Base-by-base conservation (phyloP, 2,797 vertebrate species). In the Pagetopsis macropterus region DNA sequence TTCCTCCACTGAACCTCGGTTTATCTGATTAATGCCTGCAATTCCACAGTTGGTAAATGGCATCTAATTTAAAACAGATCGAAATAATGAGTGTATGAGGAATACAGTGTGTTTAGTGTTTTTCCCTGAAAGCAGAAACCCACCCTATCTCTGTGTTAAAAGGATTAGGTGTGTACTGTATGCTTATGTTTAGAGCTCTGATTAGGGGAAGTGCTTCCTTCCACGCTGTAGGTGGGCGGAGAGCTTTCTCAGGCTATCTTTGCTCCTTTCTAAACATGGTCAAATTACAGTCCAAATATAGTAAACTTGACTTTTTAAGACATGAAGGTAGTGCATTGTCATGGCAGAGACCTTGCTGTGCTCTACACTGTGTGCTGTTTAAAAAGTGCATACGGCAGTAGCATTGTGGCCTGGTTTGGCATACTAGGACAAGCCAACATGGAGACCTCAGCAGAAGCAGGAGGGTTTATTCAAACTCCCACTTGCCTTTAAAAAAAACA, bases 381-480 rank as follows among this genome's bases (percentile, higher is more conserved):
- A 4, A 52, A 68, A 55, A 46, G 43, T 27, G 49, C 72, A 78
- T 74, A 78, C 75, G 0, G 40, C 70, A 27, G 46, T 3, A 10
- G 49, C 21, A 57, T 76, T 62, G 66, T 65, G 88, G 77, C 87
- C 89, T 83, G 79, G 66, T 88, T 90, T 81, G 74, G 85, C 78
- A 93, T 87, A 92, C 83, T 89, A 90, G 90, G 88, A 91, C 89
- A 84, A 87, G 84, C 83, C 83, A 74, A 88, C 85, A 84, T 68
- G 83, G 82, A 91, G 90, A 82, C 82, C 72, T 78, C 56, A 15
- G 72, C 79, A 83, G 57, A 83, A 79, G 83, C 87, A 86, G 81
- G 70, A 88, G 85, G 91, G 85, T 87, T 92, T 91, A 85, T 90
- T 92, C 87, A 77, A 89, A 91, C 92, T 90, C 92, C 89, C 91